These are phyloP conservation scores for Semnornis frantzii DNA, from an alignment of 2,113 vertebrate species.

Conservation along the genomic window DNA sequence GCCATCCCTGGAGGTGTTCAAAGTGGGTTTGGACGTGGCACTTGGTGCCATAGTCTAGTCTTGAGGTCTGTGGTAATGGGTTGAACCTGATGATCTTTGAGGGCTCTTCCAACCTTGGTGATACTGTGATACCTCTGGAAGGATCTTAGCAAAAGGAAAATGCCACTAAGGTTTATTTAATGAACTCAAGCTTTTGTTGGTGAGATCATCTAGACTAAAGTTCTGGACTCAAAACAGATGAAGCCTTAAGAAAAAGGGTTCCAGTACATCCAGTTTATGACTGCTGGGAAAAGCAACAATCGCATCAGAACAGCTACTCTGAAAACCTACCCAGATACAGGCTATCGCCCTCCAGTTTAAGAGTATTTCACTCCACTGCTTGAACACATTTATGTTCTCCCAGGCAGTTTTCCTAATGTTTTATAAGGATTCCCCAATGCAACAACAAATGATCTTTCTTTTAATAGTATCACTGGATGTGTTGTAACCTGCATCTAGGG, in stretches of 20 bases:
- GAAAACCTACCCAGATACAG: constrained; percentile 33
- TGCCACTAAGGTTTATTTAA: not conserved
- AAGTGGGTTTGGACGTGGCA: too few species aligned
- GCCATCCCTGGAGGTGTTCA: too few species aligned
- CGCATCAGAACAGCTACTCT: constrained; percentile 9
- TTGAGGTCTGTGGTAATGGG: too few species aligned
- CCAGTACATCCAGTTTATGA: constrained; percentile 3
- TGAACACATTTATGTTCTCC: constrained; percentile 53
- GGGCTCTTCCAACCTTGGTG: too few species aligned
- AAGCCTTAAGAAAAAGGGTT: not conserved
- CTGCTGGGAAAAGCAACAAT: constrained; percentile 12
- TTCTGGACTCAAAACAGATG: not conserved
- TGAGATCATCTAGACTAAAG: too few species aligned
- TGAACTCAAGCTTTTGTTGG: too few species aligned
- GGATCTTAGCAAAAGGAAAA: not conserved
- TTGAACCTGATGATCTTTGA: too few species aligned
- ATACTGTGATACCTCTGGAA: not conserved
- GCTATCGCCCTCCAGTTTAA: constrained; percentile 38
- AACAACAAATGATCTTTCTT: constrained; percentile 58
- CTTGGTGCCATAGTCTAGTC: too few species aligned
- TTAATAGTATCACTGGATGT: constrained; percentile 60
- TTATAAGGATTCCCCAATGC: constrained; percentile 66
- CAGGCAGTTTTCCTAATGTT: constrained; percentile 60
- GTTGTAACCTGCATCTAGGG: constrained; percentile 46
- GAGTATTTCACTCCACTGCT: constrained; percentile 42